Conservation (phyloP, 2,797 vertebrate species). For the Lates japonicus region DNA sequence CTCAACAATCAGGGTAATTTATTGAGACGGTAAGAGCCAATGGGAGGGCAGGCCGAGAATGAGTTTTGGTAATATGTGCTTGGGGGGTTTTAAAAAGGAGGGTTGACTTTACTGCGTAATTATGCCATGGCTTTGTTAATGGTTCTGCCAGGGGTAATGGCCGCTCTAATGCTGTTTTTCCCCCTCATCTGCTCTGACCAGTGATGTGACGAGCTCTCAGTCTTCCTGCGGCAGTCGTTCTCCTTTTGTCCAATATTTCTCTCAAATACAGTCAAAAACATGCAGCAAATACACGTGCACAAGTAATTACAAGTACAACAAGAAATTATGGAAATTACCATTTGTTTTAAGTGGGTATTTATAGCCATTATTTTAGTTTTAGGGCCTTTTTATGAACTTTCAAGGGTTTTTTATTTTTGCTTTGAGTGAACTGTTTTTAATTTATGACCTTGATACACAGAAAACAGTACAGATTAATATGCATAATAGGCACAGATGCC, state of each 20-base stretch:
- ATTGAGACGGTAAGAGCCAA: not conserved
- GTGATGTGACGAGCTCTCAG: conserved; percentile 17
- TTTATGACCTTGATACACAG: not conserved
- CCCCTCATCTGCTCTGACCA: conserved; percentile 27
- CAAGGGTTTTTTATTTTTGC: not conserved
- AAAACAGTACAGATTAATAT: conserved; percentile 22
- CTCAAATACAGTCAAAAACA: not conserved
- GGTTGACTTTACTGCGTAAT: conserved; percentile 42
- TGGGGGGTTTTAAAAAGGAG: conserved; percentile 24
- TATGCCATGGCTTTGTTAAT: conserved; percentile 46
- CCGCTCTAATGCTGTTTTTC: conserved; percentile 2
- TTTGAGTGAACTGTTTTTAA: conserved; percentile 14
- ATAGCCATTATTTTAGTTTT: not conserved
- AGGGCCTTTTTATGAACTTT: conserved; percentile 7
- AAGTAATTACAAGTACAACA: not conserved
- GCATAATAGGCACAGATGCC: conserved; percentile 15
- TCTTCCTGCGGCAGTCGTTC: not conserved
- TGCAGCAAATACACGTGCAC: not conserved
- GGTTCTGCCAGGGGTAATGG: conserved; percentile 27
- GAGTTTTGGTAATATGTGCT: conserved; percentile 30
- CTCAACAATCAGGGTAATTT: conserved; percentile 37
- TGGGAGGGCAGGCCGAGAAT: not conserved
- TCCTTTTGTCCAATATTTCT: not conserved
- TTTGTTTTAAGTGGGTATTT: not conserved
- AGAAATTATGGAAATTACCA: not conserved